phyloP scores from a whole-genome alignment of 2,888 invertebrate species.

The Notocelia uddmanniana region DNA sequence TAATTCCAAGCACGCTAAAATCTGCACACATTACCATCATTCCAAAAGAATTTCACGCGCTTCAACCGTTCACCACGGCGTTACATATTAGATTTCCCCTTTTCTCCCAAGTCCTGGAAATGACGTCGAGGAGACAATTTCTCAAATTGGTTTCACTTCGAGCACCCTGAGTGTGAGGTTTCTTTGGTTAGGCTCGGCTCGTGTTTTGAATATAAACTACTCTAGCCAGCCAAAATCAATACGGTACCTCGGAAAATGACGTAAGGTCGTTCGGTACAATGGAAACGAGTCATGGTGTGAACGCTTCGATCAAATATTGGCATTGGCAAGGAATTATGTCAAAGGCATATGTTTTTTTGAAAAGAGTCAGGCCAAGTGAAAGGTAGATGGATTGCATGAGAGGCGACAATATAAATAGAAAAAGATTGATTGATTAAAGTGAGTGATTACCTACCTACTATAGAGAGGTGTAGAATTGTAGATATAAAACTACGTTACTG shows the following conservation, averaged over 20 bases:
- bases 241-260: constrained; percentile 23
- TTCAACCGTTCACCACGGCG: constrained; percentile 2
- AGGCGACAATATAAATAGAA: too few species aligned
- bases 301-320: background rate
- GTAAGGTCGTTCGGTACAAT: constrained; percentile 21
- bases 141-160: constrained; percentile 42
- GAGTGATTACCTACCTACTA: too few species aligned
- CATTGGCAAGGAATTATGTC: too few species aligned
- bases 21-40: background rate
- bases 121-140: constrained; percentile 27
- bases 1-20: background rate
- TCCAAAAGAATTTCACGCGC: background rate
- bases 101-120: background rate
- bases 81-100: constrained; percentile 20
- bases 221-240: constrained; percentile 35
- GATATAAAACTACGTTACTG: too few species aligned
- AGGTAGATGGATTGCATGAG: too few species aligned
- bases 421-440: too few species aligned
- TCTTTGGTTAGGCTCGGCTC: constrained; percentile 36
- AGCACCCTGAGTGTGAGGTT: constrained; percentile 37
- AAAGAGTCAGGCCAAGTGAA: too few species aligned
- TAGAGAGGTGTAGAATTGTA: too few species aligned
- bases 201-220: constrained; percentile 43
- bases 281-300: background rate
- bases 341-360: too few species aligned